Evolutionary conservation across 1,140 invertebrate genomes (phyloP), one percentile per base, ranked within the genome.

Genomic region (Oscheius sp.): DNA sequence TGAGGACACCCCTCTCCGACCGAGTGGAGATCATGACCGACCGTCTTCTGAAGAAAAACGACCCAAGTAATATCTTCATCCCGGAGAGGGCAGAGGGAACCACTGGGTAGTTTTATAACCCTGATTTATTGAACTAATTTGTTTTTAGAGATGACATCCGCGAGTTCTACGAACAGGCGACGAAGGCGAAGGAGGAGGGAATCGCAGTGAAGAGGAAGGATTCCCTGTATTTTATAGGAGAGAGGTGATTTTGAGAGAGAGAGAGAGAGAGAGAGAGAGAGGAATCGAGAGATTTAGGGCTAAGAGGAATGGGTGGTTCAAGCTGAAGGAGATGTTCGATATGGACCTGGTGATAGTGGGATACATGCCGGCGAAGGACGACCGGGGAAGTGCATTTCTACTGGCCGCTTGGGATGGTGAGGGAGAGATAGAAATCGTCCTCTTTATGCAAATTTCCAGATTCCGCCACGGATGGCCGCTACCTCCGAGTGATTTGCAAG

Each of bases 221-320:
- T 23, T 55, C 49, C 28, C 49, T 55, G 7, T 55, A 55, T 55
- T 23, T 13, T 23, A 55, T 55, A 13, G 49, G 49, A 13, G 49
- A 7, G 4, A 55, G 49, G 49, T 55, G 4, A n/a, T n/a, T n/a
- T n/a, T n/a, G n/a, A n/a, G n/a, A n/a, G n/a, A n/a, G n/a, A n/a
- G n/a, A n/a, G n/a, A n/a, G n/a, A n/a, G n/a, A n/a, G n/a, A n/a
- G n/a, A n/a, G n/a, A n/a, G n/a, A n/a, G n/a, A n/a, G n/a, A n/a
- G n/a, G n/a, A n/a, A n/a, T n/a, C n/a, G n/a, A n/a, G n/a, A n/a
- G 15, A 20, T 55, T 26, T 42, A 55, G 49, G 28, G 49, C 49
- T 23, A 55, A 55, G 49, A 7, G 49, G 7, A 55, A 55, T 55
- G 49, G 49, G 4, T 55, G 49, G 49, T 55, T 55, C 49, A 55